Evolutionary conservation across 2,797 vertebrate genomes (phyloP), one percentile per base, ranked within the genome.

Genomic region (Cossypha heuglini): DNA sequence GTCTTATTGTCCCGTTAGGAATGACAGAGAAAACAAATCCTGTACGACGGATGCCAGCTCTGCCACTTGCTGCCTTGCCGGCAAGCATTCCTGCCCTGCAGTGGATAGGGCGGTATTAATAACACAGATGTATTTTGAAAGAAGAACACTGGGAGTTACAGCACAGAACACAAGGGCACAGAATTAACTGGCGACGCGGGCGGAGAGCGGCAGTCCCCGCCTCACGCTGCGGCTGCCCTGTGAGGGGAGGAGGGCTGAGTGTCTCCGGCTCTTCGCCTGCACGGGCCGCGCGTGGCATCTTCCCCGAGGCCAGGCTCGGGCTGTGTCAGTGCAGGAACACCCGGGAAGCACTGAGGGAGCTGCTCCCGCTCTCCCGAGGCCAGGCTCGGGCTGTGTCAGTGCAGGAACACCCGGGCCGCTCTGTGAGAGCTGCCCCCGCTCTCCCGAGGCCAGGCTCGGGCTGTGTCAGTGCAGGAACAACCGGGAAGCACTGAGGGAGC

Each of bases 271-370:
- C 43, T 45, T 2, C 15, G 10, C 35, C 40, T 3, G 16, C 6
- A 10, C 2, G 4, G 19, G 28, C 22, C 33, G 31, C 14, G 9
- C 21, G 1, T 3, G 22, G 5, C 6, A 5, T 0, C 5, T 2
- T 2, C 8, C 11, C 7, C 43, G 1, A 9, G 4, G 5, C 7
- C 25, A 0, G 1, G 45, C 45, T 8, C 22, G 45, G 45, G 45
- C 45, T 46, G 21, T 22, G 45, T 46, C 22, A 45, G 11, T 7
- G 43, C 20, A 45, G 19, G 7, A 45, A 45, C 20, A 45, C 43
- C 20, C 6, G 43, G 43, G n/a, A n/a, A n/a, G n/a, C n/a, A n/a
- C n/a, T 18, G 43, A 45, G 11, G 43, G 20, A 45, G 43, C 21
- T 11, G 12, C 2, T 22, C 45, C 42, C 42, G 42, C 42, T 43